Evolutionary conservation across 2,113 vertebrate genomes (phyloP).

Genomic region (Myiopsitta monachus): DNA sequence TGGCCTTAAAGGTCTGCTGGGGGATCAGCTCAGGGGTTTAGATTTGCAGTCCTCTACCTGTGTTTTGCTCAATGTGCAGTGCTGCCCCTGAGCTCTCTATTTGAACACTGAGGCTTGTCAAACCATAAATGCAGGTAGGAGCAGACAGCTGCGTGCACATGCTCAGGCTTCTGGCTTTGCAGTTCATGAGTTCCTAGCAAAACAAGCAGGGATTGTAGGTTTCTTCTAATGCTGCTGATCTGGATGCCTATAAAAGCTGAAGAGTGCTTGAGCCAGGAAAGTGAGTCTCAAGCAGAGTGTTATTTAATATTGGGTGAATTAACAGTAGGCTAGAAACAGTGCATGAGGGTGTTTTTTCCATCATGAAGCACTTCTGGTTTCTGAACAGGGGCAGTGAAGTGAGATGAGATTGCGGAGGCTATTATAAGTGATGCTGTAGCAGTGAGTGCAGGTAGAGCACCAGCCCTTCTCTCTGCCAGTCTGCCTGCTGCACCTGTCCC

Average conservation of each 20-base stretch:
- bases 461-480: not conserved
- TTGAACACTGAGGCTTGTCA: not conserved
- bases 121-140: not conserved
- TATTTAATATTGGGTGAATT: not conserved
- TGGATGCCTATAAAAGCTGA: not conserved
- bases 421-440: not conserved
- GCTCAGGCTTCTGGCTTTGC: not conserved
- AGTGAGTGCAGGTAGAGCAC: not conserved
- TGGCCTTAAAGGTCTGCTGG: not conserved
- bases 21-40: not conserved
- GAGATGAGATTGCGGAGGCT: not conserved
- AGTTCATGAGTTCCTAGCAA: not conserved
- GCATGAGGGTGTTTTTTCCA: not conserved
- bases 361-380: not conserved
- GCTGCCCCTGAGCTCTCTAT: not conserved
- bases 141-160: not conserved
- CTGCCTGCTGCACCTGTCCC: not conserved
- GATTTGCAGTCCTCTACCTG: not conserved
- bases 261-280: not conserved
- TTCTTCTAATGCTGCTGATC: not conserved
- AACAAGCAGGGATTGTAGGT: not conserved
- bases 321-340: not conserved
- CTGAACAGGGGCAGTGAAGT: not conserved
- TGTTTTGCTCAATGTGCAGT: not conserved
- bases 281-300: not conserved